A percentile compares a stretch with the other conserved stretches of the same genome.
These are phyloP conservation scores for Scaptodrosophila latifasciaeformis DNA, from an alignment of 2,888 invertebrate species.

Conservation along the genomic window DNA sequence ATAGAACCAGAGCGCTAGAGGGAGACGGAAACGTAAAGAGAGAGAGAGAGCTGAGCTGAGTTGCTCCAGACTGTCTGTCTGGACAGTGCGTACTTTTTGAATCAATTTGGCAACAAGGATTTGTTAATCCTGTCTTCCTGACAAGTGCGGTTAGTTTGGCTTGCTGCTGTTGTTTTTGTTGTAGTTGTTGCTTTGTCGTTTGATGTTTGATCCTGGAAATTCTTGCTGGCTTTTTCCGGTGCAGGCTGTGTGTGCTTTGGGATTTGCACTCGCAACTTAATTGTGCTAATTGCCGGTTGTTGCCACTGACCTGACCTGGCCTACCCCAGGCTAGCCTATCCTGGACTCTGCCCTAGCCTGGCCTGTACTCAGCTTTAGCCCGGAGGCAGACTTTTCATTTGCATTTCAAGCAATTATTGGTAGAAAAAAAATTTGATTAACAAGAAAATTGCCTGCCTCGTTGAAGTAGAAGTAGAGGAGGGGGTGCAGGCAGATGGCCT, in stretches of 20 bases:
- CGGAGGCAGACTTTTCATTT: constrained; percentile 54
- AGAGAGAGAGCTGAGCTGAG: background rate
- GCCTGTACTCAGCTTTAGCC: background rate
- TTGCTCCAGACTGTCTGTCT: constrained; percentile 13
- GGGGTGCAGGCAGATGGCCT: constrained; percentile 32
- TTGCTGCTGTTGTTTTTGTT: constrained; percentile 41
- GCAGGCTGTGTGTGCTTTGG: constrained; percentile 52
- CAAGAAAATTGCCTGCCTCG: constrained; percentile 30
- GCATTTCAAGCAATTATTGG: constrained; percentile 66
- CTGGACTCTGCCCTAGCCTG: too few species aligned
- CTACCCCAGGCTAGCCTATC: too few species aligned
- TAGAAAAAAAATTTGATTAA: constrained; percentile 58
- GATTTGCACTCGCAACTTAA: constrained; percentile 68
- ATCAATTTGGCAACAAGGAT: constrained; percentile 73
- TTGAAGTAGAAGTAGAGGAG: too few species aligned
- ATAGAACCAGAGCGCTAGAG: constrained; percentile 4
- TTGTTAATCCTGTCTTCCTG: constrained; percentile 73
- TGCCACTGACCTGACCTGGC: constrained; percentile 10
- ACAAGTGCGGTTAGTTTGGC: constrained; percentile 72
- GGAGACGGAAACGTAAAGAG: constrained; percentile 1
- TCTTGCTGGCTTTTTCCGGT: constrained; percentile 39
- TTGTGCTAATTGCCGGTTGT: constrained; percentile 66
- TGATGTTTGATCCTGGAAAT: constrained; percentile 45
- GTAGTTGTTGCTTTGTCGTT: constrained; percentile 39
- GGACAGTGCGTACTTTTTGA: constrained; percentile 62